These are phyloP conservation scores for Plagodis pulveraria DNA, from an alignment of 2,888 invertebrate genomes.

Conservation along the genomic window DNA sequence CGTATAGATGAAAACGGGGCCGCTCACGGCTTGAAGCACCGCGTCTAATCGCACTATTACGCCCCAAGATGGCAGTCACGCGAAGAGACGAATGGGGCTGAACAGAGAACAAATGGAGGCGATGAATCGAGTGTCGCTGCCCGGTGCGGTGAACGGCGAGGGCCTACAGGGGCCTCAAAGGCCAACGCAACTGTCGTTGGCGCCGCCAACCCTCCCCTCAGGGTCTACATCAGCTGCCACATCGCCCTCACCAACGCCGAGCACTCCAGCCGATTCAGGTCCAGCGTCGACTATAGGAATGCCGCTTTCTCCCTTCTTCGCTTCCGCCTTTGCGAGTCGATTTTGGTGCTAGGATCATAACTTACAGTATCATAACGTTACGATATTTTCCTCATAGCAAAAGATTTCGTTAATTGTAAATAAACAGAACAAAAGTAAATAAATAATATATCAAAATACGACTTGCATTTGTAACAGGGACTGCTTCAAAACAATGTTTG, in stretches of 20 bases:
- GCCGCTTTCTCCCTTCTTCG: slow-evolving; percentile 57
- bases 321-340: slow-evolving; percentile 43
- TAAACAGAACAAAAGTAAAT: slow-evolving; percentile 11
- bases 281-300: slow-evolving; percentile 58
- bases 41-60: slow-evolving; percentile 76
- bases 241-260: slow-evolving; percentile 83
- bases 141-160: slow-evolving; percentile 54
- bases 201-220: slow-evolving; percentile 55
- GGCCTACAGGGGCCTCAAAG: slow-evolving; percentile 51
- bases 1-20: slow-evolving; percentile 42
- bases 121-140: slow-evolving; percentile 80
- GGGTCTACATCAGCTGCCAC: slow-evolving; percentile 66
- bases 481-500: slow-evolving; percentile 32
- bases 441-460: slow-evolving; percentile 24
- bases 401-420: not conserved
- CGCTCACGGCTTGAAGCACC: slow-evolving; percentile 56
- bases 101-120: slow-evolving; percentile 85
- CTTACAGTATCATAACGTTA: not conserved
- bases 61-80: slow-evolving; percentile 85
- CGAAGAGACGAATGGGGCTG: slow-evolving; percentile 85
- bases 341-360: slow-evolving; percentile 27
- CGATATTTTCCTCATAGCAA: not conserved
- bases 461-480: slow-evolving; percentile 30
- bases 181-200: slow-evolving; percentile 79
- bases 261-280: slow-evolving; percentile 84